Evolutionary conservation across 2,888 invertebrate genomes (phyloP), one percentile per base, ranked within the genome.

Genomic region (Tachystola acroxantha): DNA sequence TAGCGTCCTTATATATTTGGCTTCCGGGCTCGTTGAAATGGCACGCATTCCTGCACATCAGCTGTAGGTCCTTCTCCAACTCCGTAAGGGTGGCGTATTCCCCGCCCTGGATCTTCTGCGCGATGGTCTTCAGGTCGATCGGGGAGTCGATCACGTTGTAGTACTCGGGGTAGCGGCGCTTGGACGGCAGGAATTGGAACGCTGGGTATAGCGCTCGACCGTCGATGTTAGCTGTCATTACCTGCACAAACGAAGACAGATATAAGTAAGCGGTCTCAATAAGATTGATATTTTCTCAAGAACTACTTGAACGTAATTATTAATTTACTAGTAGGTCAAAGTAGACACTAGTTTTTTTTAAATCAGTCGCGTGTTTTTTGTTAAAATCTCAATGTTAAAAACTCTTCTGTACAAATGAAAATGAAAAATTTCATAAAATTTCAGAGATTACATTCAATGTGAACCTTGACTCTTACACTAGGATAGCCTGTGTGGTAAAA

Each of bases 21-120:
- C 98, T 98, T 1, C 97, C 97, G 0, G 99, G 97, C 64, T 98
- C 98, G 71, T 99, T 99, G 66, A 97, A 99, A 10, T 92, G 88
- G 67, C 97, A 98, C 0, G 99, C 99, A 76, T 99, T 99, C 49
- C 94, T 93, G 32, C 95, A 95, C 94, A 99, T 96, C 35, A 95
- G 86, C 47, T 93, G 74, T 25, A 99, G 78, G 86, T 99, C 99
- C 44, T 92, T 92, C 71, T 98, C 98, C 88, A 99, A 88, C 37
- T 97, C 96, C 30, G 86, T 85, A 22, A 99, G 72, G 45, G 84
- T 90, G 0, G 88, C 81, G 66, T 99, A 99, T 36, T 94, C 92
- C 35, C 91, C 92, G 39, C 92, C 92, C 76, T 96, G 96, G 35
- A 99, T 95, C 77, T 95, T 96, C 39, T 92, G 92, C 0, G 97